These are phyloP conservation scores for Tethya wilhelma DNA, from an alignment of 37 sponge, comb jelly and placozoan species.

Conservation along the genomic window DNA sequence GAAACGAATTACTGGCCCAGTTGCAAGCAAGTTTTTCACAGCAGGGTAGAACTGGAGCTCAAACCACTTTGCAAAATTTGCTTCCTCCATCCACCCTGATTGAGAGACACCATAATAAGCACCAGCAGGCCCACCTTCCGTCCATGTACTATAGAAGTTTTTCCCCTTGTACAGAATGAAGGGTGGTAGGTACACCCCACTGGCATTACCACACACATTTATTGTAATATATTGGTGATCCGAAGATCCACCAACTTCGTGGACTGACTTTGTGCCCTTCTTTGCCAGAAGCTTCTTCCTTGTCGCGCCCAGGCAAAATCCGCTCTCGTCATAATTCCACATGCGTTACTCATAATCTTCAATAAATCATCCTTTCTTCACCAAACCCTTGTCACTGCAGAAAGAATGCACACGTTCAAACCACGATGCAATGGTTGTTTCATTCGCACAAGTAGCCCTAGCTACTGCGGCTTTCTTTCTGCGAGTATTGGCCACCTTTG, in stretches of 20 bases:
- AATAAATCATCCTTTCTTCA: not conserved
- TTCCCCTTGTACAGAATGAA: constrained; percentile 49
- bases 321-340: constrained; percentile 51
- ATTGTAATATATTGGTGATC: constrained; percentile 33
- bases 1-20: constrained; percentile 25
- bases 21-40: constrained; percentile 2
- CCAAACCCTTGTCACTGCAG: not conserved
- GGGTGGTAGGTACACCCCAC: constrained; percentile 35
- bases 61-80: constrained; percentile 31
- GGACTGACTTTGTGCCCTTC: constrained; percentile 4
- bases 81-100: constrained; percentile 49
- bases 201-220: constrained; percentile 19
- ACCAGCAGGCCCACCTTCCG: constrained; percentile 32
- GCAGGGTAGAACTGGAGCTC: constrained; percentile 32
- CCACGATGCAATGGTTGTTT: not conserved
- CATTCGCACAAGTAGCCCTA: not conserved
- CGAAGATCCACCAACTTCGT: constrained; percentile 43
- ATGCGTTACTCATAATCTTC: not conserved
- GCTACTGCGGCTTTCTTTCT: constrained; percentile 28
- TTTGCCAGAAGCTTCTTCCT: constrained; percentile 32
- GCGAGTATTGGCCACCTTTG: constrained; percentile 16
- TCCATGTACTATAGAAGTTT: constrained; percentile 30
- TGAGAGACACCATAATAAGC: constrained; percentile 15
- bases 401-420: not conserved
- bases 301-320: constrained; percentile 30